Evolutionary conservation across 35 echinoderm and acorn worm species (phyloP).

Genomic region (Amphiura filiformis): DNA sequence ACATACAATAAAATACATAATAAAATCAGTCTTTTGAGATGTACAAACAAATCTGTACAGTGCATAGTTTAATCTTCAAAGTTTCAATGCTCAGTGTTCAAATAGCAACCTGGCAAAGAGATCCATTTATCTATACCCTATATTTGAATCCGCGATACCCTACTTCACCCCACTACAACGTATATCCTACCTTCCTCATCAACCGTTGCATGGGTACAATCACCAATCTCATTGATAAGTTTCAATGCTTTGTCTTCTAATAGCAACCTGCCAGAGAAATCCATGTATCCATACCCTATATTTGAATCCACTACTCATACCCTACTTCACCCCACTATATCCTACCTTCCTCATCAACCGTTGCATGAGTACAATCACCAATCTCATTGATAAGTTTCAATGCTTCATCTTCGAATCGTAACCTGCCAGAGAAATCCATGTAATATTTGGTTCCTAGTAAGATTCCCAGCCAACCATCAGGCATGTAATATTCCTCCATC

Average conservation of each 20-base stretch:
- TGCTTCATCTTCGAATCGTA: conserved; percentile 26
- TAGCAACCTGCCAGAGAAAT: conserved; percentile 47
- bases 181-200: conserved; percentile 15
- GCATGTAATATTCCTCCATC: conserved; percentile 80
- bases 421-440: conserved; percentile 75
- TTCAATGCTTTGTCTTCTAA: conserved; percentile 51
- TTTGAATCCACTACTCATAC: background rate
- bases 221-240: conserved; percentile 65
- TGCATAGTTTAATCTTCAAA: no score
- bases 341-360: conserved; percentile 21
- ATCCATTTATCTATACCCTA: no score
- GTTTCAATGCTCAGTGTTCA: no score
- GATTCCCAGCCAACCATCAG: conserved; percentile 92
- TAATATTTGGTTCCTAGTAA: conserved; percentile 85
- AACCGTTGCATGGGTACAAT: conserved; percentile 27
- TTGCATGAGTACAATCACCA: conserved; percentile 28
- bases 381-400: conserved; percentile 74
- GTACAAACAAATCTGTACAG: no score
- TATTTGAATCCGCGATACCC: no score
- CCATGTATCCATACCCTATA: no score
- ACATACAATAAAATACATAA: no score
- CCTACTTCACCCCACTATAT: background rate
- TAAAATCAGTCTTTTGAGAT: no score
- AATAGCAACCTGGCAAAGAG: no score
- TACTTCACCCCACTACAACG: background rate